A percentile compares a stretch with the other conserved stretches of the same genome.
Evolutionary conservation across 2,888 invertebrate species (phyloP).

Genomic region (Fragum sueziense): DNA sequence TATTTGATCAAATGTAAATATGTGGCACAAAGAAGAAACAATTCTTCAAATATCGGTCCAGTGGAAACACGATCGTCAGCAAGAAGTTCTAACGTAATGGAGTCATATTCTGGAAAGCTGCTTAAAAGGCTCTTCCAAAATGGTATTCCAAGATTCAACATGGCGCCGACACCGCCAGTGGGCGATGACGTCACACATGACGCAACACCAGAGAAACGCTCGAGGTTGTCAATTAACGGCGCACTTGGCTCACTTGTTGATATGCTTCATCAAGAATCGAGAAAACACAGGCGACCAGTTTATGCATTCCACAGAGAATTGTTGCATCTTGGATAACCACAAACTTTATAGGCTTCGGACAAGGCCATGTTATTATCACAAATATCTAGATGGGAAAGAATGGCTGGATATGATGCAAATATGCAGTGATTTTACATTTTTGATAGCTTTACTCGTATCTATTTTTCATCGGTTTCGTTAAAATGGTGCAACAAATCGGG

Average conservation of each 20-base stretch:
- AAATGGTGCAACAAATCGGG: too few species aligned
- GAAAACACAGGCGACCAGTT: conserved; percentile 30
- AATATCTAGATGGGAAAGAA: too few species aligned
- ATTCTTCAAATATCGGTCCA: background rate
- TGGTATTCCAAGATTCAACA: background rate
- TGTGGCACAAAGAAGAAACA: background rate
- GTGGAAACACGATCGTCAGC: background rate
- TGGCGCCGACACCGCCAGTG: background rate
- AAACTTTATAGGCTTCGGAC: background rate
- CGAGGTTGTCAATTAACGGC: conserved; percentile 50
- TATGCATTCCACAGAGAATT: conserved; percentile 46
- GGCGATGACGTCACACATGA: conserved; percentile 13
- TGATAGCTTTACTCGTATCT: too few species aligned
- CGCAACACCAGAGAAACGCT: conserved; percentile 23
- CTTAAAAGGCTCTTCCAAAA: conserved; percentile 16
- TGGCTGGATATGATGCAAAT: too few species aligned
- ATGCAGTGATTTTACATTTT: too few species aligned
- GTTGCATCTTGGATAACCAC: conserved; percentile 34
- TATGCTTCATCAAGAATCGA: conserved; percentile 42
- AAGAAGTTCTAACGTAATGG: background rate
- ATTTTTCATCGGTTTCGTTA: too few species aligned
- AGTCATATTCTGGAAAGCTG: conserved; percentile 25
- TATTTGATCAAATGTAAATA: conserved; percentile 20
- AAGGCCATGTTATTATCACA: too few species aligned
- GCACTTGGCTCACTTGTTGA: conserved; percentile 47